Base-by-base conservation (phyloP, 2,113 vertebrate genomes). In the Istiophorus platypterus region DNA sequence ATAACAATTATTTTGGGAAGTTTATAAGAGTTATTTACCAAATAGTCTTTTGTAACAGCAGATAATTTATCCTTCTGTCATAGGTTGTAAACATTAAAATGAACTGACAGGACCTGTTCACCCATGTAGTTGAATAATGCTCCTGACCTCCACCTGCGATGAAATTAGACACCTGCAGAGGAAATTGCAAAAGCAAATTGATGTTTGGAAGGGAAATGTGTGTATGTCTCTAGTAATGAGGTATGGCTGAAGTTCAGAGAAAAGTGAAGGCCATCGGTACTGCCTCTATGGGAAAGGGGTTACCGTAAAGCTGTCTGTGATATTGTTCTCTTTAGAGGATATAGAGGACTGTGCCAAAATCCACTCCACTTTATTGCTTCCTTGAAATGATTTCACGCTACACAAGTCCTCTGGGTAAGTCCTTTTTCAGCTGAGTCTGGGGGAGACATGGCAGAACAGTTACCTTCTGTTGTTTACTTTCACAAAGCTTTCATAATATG, bases 311-410 rank as follows among this genome's bases (percentile, higher is more conserved):
- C 90, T 64, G 37, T 59, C 62, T 69, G 47, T 56, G 49, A 86
- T 91, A 85, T 90, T 91, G 76, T 79, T 85, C 65, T 72, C 64
- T 62, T 81, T 67, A 69, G 29, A 77, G 83, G 87, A 92, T 90
- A 51, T 89, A 87, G 56, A 70, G 29, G 49, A 26, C 45, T 85
- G 56, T 57, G 73, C 87, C 83, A 88, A 87, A 80, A 84, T 88
- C 88, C 76, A 65, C 86, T 86, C 29, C n/a, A 80, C 69, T 83
- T 94, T 89, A 92, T 94, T 93, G 84, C 86, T 81, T 82, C 65
- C 74, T 76, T 82, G 80, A 87, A 81, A 81, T 74, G 1, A 68
- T 66, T 86, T 88, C 57, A 61, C 41, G 76, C 41, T n/a, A 27
- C 67, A n/a, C 14, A 62, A 14, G 64, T 27, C 37, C 57, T 81